These are phyloP conservation scores for Cyclargus thomasi DNA, from an alignment of 1,140 invertebrate genomes.

Conservation along the genomic window DNA sequence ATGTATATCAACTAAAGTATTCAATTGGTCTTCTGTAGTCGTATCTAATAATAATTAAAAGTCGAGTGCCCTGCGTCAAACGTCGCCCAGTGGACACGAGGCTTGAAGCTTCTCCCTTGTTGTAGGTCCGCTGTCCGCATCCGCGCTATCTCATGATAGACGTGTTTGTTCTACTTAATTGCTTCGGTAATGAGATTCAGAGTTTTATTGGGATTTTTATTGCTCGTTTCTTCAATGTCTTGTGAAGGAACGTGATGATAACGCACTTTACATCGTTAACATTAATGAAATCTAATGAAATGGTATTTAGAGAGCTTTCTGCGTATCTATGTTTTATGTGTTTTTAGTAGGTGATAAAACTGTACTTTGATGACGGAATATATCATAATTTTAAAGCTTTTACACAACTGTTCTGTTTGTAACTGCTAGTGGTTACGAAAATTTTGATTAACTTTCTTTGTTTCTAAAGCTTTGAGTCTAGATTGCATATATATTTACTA, in stretches of 20 bases:
- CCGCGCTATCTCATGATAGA: constrained; percentile 44
- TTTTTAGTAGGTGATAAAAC: constrained; percentile 1
- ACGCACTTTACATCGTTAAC: constrained; percentile 10
- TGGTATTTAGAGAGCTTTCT: constrained; percentile 4
- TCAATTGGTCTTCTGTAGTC: no score
- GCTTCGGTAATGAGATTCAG: constrained; percentile 41
- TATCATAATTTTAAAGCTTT: constrained; percentile 4
- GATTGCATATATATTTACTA: no score
- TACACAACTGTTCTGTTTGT: background rate
- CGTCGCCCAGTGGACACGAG: constrained; percentile 44
- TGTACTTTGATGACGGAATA: constrained; percentile 1
- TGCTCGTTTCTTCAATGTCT: constrained; percentile 23
- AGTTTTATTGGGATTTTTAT: constrained; percentile 39
- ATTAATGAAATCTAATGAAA: constrained; percentile 6
- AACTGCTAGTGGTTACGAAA: no score
- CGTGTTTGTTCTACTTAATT: constrained; percentile 49
- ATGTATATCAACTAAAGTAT: no score
- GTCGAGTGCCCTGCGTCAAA: constrained; percentile 17
- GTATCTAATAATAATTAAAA: no score
- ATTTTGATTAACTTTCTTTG: no score
- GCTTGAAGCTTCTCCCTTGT: constrained; percentile 38
- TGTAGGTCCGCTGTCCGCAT: constrained; percentile 34
- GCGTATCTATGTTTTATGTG: background rate
- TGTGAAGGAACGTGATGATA: constrained; percentile 20
- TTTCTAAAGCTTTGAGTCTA: no score